A percentile compares a stretch with the other conserved stretches of the same genome.
Evolutionary conservation across 2,113 vertebrate species (phyloP).

Genomic region (Trichomycterus rosablanca): DNA sequence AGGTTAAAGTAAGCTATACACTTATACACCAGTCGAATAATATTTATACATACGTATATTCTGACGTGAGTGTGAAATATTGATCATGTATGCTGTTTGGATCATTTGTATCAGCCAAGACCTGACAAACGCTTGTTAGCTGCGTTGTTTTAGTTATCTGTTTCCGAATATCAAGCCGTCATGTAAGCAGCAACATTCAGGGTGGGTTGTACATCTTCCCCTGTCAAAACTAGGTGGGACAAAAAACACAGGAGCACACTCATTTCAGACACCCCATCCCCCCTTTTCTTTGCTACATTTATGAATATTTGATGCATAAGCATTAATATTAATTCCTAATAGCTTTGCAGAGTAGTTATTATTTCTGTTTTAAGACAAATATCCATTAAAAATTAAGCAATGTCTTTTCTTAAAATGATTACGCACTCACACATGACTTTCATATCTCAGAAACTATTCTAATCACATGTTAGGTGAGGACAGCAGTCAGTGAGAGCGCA

Average conservation of each 20-base stretch:
- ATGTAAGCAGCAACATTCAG: slow-evolving; percentile 75
- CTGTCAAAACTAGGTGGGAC: slow-evolving; percentile 16
- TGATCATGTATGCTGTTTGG: slow-evolving; percentile 9
- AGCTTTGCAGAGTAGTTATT: slow-evolving; percentile 87
- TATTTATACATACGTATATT: slow-evolving; percentile 2
- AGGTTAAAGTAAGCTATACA: slow-evolving; percentile 19
- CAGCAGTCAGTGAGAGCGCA: slow-evolving; percentile 26
- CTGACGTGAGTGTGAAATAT: neutral
- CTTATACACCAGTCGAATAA: slow-evolving; percentile 19
- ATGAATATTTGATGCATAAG: slow-evolving; percentile 87
- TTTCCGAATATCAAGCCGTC: slow-evolving; percentile 82
- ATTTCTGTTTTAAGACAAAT: slow-evolving; percentile 84
- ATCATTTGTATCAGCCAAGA: slow-evolving; percentile 54
- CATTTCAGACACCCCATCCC: slow-evolving; percentile 32
- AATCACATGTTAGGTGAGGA: neutral
- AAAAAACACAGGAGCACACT: slow-evolving; percentile 29
- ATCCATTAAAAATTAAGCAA: slow-evolving; percentile 90
- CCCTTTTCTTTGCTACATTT: slow-evolving; percentile 59
- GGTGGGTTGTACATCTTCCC: slow-evolving; percentile 34
- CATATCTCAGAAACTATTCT: slow-evolving; percentile 15
- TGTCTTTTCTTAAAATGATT: slow-evolving; percentile 49
- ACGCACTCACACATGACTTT: slow-evolving; percentile 16
- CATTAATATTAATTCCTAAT: slow-evolving; percentile 96
- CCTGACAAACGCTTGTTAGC: slow-evolving; percentile 72
- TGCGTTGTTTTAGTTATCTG: slow-evolving; percentile 69